Percentiles rank a stretch among this genome's conserved stretches.
phyloP scores from a whole-genome alignment of 2,888 invertebrate genomes.

The Monoplex corrugatus region DNA sequence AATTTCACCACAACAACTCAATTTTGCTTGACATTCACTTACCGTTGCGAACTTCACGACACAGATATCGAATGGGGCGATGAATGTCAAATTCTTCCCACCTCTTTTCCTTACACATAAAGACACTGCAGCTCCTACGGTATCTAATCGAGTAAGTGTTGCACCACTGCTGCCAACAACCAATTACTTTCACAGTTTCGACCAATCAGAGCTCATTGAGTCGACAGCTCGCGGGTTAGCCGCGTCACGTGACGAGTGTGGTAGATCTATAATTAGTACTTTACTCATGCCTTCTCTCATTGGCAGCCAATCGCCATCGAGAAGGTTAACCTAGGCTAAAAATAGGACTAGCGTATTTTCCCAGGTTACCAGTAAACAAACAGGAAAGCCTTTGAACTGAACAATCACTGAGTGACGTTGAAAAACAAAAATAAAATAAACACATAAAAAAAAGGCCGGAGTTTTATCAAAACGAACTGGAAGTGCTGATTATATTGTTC shows the following conservation, averaged over 20 bases:
- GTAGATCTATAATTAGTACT: conserved; percentile 12
- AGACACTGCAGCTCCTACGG: background rate
- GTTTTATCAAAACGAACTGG: too few species aligned
- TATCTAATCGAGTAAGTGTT: background rate
- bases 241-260: conserved; percentile 26
- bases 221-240: conserved; percentile 17
- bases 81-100: too few species aligned
- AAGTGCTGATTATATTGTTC: too few species aligned
- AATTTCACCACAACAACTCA: background rate
- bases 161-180: conserved; percentile 1
- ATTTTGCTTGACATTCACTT: background rate
- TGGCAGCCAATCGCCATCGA: conserved; percentile 21
- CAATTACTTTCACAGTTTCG: background rate
- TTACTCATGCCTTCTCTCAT: background rate
- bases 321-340: conserved; percentile 37
- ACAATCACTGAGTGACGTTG: too few species aligned
- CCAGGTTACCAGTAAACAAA: background rate
- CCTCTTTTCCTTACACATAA: too few species aligned
- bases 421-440: too few species aligned
- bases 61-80: background rate
- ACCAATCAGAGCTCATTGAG: conserved; percentile 34
- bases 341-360: conserved; percentile 16
- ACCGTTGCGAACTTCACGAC: background rate
- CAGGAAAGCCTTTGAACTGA: background rate
- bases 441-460: too few species aligned